phyloP scores from a whole-genome alignment of 2,797 vertebrate species.

The Saxicola maurus region DNA sequence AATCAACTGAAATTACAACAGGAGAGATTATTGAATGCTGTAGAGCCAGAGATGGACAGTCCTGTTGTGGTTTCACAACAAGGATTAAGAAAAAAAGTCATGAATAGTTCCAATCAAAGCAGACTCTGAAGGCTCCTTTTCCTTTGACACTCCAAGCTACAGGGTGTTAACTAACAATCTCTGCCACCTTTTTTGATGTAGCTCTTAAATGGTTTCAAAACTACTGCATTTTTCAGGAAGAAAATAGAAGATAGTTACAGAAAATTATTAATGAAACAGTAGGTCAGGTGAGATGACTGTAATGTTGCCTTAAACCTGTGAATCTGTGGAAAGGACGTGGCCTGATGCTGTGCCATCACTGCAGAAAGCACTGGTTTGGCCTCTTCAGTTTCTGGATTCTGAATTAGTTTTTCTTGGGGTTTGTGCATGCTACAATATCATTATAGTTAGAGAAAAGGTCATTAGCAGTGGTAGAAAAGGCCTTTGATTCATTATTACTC shows the following conservation, averaged over 20 bases:
- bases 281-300: not conserved
- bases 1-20: not conserved
- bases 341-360: not conserved
- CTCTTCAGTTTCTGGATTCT: not conserved
- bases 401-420: not conserved
- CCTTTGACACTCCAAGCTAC: not conserved
- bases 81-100: not conserved
- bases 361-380: not conserved
- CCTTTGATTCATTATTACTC: not conserved
- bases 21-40: not conserved
- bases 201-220: constrained; percentile 38
- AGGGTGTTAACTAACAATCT: constrained; percentile 33
- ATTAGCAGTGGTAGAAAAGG: not conserved
- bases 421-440: not conserved
- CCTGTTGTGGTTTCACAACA: not conserved
- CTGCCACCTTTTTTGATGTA: constrained; percentile 28
- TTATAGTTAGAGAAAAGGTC: not conserved
- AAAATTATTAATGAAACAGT: not conserved
- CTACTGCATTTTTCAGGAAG: not conserved
- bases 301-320: not conserved
- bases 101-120: constrained; percentile 4
- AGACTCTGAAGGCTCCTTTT: constrained; percentile 6
- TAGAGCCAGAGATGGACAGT: not conserved
- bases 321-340: not conserved
- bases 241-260: not conserved